Percentiles rank a stretch among this genome's conserved stretches.
Conservation (phyloP, 1,140 invertebrate species). For the Drosophila virilis region DNA sequence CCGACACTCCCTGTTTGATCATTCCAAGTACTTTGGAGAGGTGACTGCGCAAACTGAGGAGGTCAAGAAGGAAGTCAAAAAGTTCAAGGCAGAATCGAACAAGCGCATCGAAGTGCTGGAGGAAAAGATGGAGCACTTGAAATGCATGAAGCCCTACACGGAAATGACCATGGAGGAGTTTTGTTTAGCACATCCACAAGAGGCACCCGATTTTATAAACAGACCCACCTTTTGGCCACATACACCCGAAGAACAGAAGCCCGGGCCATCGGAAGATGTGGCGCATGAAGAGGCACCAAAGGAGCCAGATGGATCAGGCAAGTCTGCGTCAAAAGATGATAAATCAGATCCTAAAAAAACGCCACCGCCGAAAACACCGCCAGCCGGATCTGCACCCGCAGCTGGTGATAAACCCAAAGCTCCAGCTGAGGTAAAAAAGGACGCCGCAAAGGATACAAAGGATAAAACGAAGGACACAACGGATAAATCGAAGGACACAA, state of each 20-base stretch:
- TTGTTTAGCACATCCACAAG: conserved; percentile 88
- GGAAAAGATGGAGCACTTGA: conserved; percentile 20
- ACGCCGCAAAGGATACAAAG: not conserved
- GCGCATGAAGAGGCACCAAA: conserved; percentile 18
- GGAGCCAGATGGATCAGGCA: not conserved
- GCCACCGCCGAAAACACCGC: conserved; percentile 1
- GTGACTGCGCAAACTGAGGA: conserved; percentile 30
- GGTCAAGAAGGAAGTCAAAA: conserved; percentile 20
- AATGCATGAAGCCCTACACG: conserved; percentile 86
- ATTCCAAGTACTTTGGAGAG: conserved; percentile 55
- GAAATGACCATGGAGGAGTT: conserved; percentile 96
- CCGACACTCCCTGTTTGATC: conserved; percentile 55
- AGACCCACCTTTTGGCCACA: conserved; percentile 93
- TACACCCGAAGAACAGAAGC: conserved; percentile 85
- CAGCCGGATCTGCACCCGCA: not conserved
- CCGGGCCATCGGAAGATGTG: conserved; percentile 42
- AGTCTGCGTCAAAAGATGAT: conserved; percentile 2
- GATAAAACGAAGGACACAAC: not conserved
- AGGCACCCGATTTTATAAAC: conserved; percentile 88
- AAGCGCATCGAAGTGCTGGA: conserved; percentile 43
- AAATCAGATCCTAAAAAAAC: conserved; percentile 25
- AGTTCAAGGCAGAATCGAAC: conserved; percentile 57
- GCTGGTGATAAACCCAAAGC: not conserved
- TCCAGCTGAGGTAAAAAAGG: not conserved
- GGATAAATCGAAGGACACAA: not conserved